Percentiles rank a stretch among this genome's conserved stretches.
Conservation (phyloP, 2,888 invertebrate species). For the Apoderus coryli region DNA sequence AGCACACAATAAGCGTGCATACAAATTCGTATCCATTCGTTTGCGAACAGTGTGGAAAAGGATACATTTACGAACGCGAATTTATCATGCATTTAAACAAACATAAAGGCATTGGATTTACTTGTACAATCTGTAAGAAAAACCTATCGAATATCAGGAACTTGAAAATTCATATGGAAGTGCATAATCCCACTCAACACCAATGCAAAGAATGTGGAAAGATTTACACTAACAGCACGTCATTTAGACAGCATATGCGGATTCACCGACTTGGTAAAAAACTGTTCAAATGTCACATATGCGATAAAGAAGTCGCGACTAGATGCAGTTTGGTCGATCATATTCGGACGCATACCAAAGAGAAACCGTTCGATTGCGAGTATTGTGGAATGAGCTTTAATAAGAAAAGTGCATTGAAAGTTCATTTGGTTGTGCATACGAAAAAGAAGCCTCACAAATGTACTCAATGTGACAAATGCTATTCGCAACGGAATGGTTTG, state of each 20-base stretch:
- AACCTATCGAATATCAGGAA: slow-evolving; percentile 19
- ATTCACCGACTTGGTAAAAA: slow-evolving; percentile 22
- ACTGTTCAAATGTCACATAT: slow-evolving; percentile 22
- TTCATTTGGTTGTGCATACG: slow-evolving; percentile 9
- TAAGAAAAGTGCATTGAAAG: slow-evolving; percentile 8
- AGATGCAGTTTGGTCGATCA: slow-evolving; percentile 15
- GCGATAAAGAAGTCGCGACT: slow-evolving; percentile 16
- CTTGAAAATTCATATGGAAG: slow-evolving; percentile 19
- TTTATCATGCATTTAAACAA: slow-evolving; percentile 36
- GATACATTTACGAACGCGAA: slow-evolving; percentile 43
- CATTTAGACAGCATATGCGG: slow-evolving; percentile 22
- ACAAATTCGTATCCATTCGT: slow-evolving; percentile 45
- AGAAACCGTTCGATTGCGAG: slow-evolving; percentile 12
- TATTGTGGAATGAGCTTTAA: slow-evolving; percentile 14
- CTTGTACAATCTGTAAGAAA: slow-evolving; percentile 21
- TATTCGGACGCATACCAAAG: slow-evolving; percentile 14
- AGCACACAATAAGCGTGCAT: slow-evolving; percentile 40
- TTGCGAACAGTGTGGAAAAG: slow-evolving; percentile 44
- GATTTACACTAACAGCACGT: slow-evolving; percentile 9
- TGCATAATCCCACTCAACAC: too few species aligned
- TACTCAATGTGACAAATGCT: slow-evolving; percentile 16
- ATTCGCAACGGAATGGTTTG: slow-evolving; percentile 12
- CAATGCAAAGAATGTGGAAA: slow-evolving; percentile 16
- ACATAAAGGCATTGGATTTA: slow-evolving; percentile 7
- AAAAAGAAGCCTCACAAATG: slow-evolving; percentile 16